A percentile compares a stretch with the other conserved stretches of the same genome.
phyloP scores from a whole-genome alignment of 2,113 vertebrate genomes.

The Pomatostomus ruficeps region DNA sequence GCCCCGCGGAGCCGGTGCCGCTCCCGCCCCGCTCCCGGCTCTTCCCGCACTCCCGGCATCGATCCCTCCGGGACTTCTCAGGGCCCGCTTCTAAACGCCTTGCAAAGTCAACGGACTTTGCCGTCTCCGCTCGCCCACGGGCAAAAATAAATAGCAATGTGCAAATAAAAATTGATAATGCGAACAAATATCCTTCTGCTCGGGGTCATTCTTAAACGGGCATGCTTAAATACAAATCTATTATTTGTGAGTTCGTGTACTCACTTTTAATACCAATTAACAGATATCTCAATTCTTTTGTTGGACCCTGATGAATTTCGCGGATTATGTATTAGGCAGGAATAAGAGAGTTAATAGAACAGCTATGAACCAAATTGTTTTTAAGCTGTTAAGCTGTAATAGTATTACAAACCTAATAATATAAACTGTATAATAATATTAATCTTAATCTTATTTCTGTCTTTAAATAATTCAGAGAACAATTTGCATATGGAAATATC shows the following conservation, averaged over 20 bases:
- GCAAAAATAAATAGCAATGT: neutral
- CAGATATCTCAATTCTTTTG: accelerated
- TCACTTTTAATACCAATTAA: neutral
- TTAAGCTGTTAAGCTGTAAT: neutral
- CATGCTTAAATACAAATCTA: neutral
- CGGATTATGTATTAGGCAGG: accelerated
- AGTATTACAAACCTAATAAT: neutral
- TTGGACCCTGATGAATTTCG: neutral
- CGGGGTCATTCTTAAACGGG: accelerated
- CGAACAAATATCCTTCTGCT: no score
- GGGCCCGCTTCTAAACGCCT: accelerated
- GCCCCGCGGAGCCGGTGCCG: no score
- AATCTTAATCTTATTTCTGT: neutral
- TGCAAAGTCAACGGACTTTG: accelerated
- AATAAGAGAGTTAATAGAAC: neutral
- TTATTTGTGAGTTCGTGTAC: no score
- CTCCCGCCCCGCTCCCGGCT: no score
- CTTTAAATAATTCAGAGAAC: neutral
- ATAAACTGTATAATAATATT: neutral
- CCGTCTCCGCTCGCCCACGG: accelerated
- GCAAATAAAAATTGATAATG: neutral
- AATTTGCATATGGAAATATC: neutral
- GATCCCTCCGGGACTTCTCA: accelerated
- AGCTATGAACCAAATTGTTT: neutral
- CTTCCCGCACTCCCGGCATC: accelerated